A percentile compares a stretch with the other conserved stretches of the same genome.
Conservation (phyloP, 1,140 invertebrate species). For the Rhizoglyphus robini region DNA sequence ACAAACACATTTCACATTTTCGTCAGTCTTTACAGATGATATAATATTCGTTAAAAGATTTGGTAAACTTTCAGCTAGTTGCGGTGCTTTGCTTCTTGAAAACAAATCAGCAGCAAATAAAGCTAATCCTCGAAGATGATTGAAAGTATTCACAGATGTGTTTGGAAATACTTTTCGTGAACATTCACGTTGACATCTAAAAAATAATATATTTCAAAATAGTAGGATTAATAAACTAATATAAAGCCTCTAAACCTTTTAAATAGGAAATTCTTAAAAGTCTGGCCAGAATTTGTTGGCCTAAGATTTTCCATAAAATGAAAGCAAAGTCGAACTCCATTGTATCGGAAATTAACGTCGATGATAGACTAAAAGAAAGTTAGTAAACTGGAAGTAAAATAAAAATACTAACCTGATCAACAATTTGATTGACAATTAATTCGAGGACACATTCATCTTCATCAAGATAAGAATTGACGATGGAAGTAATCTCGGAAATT, state of each 20-base stretch:
- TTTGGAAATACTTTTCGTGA: slow-evolving; percentile 12
- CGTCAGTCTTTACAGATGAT: not conserved
- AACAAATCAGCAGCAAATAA: slow-evolving; percentile 27
- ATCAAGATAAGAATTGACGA: slow-evolving; percentile 20
- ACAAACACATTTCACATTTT: slow-evolving; percentile 37
- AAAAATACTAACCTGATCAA: slow-evolving; percentile 22
- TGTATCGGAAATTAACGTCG: slow-evolving; percentile 51
- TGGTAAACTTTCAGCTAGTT: slow-evolving; percentile 16
- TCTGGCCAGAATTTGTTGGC: slow-evolving; percentile 27
- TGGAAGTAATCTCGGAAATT: slow-evolving; percentile 6
- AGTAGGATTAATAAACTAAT: not conserved
- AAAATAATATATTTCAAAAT: not conserved
- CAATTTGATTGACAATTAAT: slow-evolving; percentile 21
- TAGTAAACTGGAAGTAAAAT: not conserved
- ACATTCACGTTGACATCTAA: slow-evolving; percentile 23
- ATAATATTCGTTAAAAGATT: slow-evolving; percentile 23
- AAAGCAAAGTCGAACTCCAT: slow-evolving; percentile 46
- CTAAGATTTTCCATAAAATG: slow-evolving; percentile 39
- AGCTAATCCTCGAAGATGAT: slow-evolving; percentile 23
- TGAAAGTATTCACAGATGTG: slow-evolving; percentile 14
- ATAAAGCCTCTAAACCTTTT: slow-evolving; percentile 29
- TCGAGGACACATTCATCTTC: slow-evolving; percentile 20
- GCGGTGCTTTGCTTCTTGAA: slow-evolving; percentile 17
- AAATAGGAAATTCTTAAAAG: slow-evolving; percentile 39
- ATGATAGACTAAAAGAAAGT: slow-evolving; percentile 39